Evolutionary conservation across 2,888 invertebrate species (phyloP).

Genomic region (Nomada ferruginata): DNA sequence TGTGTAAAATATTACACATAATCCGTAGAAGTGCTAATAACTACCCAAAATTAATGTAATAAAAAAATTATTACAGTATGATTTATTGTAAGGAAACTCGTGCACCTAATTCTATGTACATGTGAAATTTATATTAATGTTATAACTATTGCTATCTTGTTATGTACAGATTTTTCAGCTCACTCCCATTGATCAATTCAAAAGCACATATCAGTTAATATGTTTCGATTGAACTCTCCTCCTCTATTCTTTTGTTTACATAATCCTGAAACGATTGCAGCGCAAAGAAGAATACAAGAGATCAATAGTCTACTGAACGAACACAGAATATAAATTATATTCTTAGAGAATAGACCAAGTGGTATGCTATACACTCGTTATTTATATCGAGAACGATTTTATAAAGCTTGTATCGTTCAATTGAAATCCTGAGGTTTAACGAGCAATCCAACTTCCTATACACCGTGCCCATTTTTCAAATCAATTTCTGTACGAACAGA

Average conservation of each 20-base stretch:
- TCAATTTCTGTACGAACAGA: neutral
- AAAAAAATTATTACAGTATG: slow-evolving; percentile 58
- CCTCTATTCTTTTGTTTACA: slow-evolving; percentile 7
- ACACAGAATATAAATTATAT: neutral
- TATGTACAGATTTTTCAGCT: slow-evolving; percentile 60
- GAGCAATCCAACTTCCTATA: neutral
- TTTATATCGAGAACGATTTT: slow-evolving; percentile 32
- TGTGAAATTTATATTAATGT: slow-evolving; percentile 41
- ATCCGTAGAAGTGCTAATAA: slow-evolving; percentile 59
- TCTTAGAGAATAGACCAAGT: slow-evolving; percentile 9
- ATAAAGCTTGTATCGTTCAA: slow-evolving; percentile 46
- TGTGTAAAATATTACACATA: slow-evolving; percentile 54
- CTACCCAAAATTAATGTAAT: slow-evolving; percentile 48
- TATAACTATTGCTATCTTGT: slow-evolving; percentile 35
- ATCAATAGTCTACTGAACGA: slow-evolving; percentile 1
- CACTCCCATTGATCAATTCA: slow-evolving; percentile 15
- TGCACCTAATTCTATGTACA: slow-evolving; percentile 60
- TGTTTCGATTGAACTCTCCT: neutral
- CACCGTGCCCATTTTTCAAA: slow-evolving; percentile 13
- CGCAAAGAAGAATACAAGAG: slow-evolving; percentile 27
- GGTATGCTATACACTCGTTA: slow-evolving; percentile 3
- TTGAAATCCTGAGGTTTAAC: slow-evolving; percentile 12
- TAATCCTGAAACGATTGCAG: slow-evolving; percentile 5
- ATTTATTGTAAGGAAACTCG: slow-evolving; percentile 55
- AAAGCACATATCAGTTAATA: slow-evolving; percentile 16